Conservation (phyloP, 2,888 invertebrate genomes). For the Drosophila diplacantha region DNA sequence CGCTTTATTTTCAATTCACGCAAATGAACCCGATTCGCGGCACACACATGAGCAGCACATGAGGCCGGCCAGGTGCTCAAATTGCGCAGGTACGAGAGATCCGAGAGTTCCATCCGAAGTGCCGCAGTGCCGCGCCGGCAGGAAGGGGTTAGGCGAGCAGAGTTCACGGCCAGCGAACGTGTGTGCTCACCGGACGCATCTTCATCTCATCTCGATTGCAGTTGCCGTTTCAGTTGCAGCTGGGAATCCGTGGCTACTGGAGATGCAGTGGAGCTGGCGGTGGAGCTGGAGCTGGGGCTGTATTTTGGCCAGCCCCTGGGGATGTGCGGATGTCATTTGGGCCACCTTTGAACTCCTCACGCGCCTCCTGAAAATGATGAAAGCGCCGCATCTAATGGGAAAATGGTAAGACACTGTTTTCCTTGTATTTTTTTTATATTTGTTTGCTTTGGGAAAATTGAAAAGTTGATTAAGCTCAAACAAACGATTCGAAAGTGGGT, state of each 20-base stretch:
- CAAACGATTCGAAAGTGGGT: conserved; percentile 4
- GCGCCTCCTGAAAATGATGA: conserved; percentile 47
- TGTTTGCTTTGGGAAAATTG: conserved; percentile 45
- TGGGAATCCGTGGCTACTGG: conserved; percentile 55
- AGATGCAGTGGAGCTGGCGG: conserved; percentile 2
- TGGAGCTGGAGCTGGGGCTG: neutral
- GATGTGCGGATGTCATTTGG: conserved; percentile 37
- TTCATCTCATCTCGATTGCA: conserved; percentile 49
- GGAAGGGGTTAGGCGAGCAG: conserved; percentile 67
- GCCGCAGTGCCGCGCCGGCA: conserved; percentile 23
- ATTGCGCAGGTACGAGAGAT: conserved; percentile 51
- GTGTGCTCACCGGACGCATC: conserved; percentile 44
- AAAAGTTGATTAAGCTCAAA: conserved; percentile 35
- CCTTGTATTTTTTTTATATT: conserved; percentile 23
- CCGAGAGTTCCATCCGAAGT: conserved; percentile 40
- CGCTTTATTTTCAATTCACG: conserved; percentile 65
- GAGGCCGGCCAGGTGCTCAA: conserved; percentile 59
- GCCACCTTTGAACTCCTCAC: conserved; percentile 67
- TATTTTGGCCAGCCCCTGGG: conserved; percentile 32
- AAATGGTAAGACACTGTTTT: conserved; percentile 59
- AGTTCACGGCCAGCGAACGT: conserved; percentile 75
- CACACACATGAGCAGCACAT: conserved; percentile 15
- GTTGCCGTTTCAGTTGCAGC: conserved; percentile 63
- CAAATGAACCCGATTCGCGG: conserved; percentile 53
- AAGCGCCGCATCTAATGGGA: conserved; percentile 46